Conservation (phyloP, 2,888 invertebrate species). For the Dione vanillae region DNA sequence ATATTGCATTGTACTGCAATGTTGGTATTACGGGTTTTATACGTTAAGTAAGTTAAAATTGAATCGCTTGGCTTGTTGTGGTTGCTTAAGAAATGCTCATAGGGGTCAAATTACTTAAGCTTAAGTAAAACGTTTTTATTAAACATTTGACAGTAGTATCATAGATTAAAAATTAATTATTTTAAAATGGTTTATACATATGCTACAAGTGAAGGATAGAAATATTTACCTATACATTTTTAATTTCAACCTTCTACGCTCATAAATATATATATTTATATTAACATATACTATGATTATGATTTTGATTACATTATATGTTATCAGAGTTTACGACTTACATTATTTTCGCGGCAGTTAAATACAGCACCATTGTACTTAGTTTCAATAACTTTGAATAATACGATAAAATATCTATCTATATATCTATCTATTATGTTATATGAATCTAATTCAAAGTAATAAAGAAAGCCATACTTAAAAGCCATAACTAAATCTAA, state of each 20-base stretch:
- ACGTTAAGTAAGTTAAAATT: neutral
- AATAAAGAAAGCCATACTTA: conserved; percentile 42
- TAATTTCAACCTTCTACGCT: too few species aligned
- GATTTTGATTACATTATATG: too few species aligned
- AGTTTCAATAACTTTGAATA: conserved; percentile 27
- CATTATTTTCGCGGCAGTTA: neutral
- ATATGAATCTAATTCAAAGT: conserved; percentile 49
- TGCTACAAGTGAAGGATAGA: too few species aligned
- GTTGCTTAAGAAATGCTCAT: neutral
- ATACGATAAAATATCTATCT: conserved; percentile 36
- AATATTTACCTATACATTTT: too few species aligned
- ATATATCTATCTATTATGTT: conserved; percentile 24
- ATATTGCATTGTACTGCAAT: conserved; percentile 4
- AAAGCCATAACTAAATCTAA: conserved; percentile 53
- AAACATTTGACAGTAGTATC: neutral
- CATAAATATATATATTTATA: neutral
- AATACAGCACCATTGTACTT: neutral
- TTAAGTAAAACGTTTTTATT: neutral
- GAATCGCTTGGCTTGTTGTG: neutral
- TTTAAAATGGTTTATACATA: too few species aligned
- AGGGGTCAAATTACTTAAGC: neutral
- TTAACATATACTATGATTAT: too few species aligned
- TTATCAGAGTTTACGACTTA: neutral
- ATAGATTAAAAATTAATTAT: too few species aligned
- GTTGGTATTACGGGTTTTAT: neutral